Evolutionary conservation across 2,797 vertebrate species (phyloP).

Genomic region (Amblyraja radiata): DNA sequence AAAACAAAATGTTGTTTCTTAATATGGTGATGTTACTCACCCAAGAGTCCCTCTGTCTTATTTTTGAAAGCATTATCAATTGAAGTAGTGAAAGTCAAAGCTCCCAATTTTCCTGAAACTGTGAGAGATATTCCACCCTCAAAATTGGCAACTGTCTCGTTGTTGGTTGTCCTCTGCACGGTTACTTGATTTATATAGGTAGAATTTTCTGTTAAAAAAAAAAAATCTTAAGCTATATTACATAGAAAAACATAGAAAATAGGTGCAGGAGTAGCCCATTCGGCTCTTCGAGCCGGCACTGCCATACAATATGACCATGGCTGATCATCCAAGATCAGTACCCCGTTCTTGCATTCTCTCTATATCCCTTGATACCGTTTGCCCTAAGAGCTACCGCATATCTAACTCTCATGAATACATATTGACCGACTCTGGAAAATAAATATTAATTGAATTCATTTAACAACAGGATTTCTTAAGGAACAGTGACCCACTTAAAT

Average conservation of each 20-base stretch:
- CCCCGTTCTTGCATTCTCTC: no score
- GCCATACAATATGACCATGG: no score
- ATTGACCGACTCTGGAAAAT: background rate
- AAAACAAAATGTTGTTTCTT: background rate
- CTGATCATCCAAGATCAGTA: no score
- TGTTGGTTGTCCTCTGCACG: constrained; percentile 38
- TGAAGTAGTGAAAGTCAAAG: constrained; percentile 41
- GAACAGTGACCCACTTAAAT: background rate
- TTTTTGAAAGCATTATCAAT: constrained; percentile 41
- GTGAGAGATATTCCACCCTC: constrained; percentile 41
- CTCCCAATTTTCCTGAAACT: constrained; percentile 42
- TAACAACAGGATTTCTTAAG: background rate
- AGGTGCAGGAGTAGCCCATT: no score
- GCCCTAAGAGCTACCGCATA: no score
- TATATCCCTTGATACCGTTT: no score
- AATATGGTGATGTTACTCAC: constrained; percentile 33
- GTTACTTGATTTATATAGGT: constrained; percentile 39
- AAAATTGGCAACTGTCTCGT: constrained; percentile 40
- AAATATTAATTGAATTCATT: background rate
- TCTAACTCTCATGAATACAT: no score
- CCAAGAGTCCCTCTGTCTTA: constrained; percentile 43
- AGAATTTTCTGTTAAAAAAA: constrained; percentile 39
- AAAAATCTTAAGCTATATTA: background rate
- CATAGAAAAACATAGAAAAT: no score
- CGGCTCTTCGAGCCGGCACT: no score